Base-by-base conservation (phyloP, 2,888 invertebrate species). In the Hermaeophaga mercurialis region DNA sequence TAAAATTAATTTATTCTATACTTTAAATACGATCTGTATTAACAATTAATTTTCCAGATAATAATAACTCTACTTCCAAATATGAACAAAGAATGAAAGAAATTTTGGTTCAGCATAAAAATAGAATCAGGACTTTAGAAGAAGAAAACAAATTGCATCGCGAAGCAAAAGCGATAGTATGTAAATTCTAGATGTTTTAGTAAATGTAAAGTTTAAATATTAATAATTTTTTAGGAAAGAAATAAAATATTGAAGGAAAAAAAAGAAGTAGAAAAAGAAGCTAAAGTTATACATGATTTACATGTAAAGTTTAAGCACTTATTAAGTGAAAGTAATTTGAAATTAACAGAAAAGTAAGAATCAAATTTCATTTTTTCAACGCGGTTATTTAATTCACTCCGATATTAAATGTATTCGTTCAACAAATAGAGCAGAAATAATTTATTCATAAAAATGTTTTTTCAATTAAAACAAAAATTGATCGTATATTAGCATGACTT, bases 71-170 rank as follows among this genome's bases (percentile, higher is more conserved):
- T n/a, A n/a, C n/a, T n/a, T n/a, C n/a, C n/a, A n/a, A n/a, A n/a
- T n/a, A n/a, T 0, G 72, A 75, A 58, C 50, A 70, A 12, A 58
- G 72, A 19, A 67, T 71, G 3, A 70, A 70, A 11, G 66, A 70
- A 28, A 68, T 70, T 1, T 65, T 70, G 3, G 58, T 75, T 9
- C 70, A 69, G 54, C 67, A 68, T 7, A 71, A 73, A 58, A 73
- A 76, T 38, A 69, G 71, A 58, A 61, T 75, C 14, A 67, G 67
- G 24, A 62, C 56, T 3, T 61, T 69, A 22, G 68, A 73, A 33
- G 65, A 69, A 18, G 73, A 74, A 52, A 72, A 71, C 44, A 44
- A 61, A 7, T 53, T 66, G 11, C 70, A 72, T 48, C 70, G 68
- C 12, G 69, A 70, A 39, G 69, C 68, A 17, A 68, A 70, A 7